phyloP scores from a whole-genome alignment of 1,140 invertebrate species.

The Zaprionus gabonicus region DNA sequence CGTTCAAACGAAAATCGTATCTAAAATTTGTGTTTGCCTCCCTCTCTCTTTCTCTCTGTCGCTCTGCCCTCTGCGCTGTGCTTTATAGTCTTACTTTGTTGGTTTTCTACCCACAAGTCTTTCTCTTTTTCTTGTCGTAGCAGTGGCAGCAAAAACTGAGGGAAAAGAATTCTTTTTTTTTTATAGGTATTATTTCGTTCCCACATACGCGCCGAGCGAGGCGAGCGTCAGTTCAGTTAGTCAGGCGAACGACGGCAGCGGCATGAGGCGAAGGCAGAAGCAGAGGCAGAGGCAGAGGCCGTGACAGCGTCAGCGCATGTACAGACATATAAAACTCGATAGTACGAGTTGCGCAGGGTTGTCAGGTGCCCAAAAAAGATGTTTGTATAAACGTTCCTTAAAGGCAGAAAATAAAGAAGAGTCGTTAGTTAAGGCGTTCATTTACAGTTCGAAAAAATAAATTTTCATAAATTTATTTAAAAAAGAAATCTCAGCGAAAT shows the following conservation, averaged over 20 bases:
- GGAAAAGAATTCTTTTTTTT: constrained; percentile 68
- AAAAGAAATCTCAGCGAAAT: no score
- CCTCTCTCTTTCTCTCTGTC: neutral
- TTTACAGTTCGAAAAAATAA: no score
- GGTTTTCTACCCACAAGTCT: constrained; percentile 83
- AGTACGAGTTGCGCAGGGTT: constrained; percentile 67
- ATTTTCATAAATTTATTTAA: no score
- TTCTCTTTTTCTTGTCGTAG: constrained; percentile 81
- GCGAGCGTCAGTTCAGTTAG: constrained; percentile 72
- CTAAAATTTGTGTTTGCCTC: constrained; percentile 72
- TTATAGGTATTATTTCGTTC: constrained; percentile 82
- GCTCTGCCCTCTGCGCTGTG: constrained; percentile 47
- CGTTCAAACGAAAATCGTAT: constrained; percentile 75
- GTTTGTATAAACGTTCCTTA: neutral
- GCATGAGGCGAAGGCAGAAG: constrained; percentile 47
- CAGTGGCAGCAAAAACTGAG: constrained; percentile 58
- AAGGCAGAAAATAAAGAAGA: neutral
- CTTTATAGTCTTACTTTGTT: constrained; percentile 83
- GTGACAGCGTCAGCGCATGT: constrained; percentile 79
- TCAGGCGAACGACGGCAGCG: constrained; percentile 38
- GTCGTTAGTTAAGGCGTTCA: no score
- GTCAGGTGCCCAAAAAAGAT: constrained; percentile 34
- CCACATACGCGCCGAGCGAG: constrained; percentile 77
- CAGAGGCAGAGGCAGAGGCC: constrained; percentile 68
- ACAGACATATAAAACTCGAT: constrained; percentile 77